phyloP scores from a whole-genome alignment of 1,140 invertebrate species.

The Liolophura sinensis region DNA sequence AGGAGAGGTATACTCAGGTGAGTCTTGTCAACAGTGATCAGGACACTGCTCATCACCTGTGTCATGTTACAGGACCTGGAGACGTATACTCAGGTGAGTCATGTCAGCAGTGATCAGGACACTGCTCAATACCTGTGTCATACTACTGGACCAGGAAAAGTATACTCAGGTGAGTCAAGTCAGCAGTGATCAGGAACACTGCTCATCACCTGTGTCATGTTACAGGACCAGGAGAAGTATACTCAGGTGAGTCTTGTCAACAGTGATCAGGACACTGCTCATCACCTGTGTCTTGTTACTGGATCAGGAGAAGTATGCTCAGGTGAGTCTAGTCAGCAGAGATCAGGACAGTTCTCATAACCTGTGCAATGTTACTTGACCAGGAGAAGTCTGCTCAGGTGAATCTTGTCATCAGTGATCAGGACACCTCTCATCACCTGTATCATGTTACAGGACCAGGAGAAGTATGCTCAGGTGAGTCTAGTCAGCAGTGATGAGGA shows the following conservation, averaged over 20 bases:
- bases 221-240: conserved; percentile 67
- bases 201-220: not conserved
- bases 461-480: too few species aligned
- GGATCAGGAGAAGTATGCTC: conserved; percentile 78
- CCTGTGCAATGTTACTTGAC: conserved; percentile 75
- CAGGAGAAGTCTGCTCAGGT: conserved; percentile 81
- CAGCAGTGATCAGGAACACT: not conserved
- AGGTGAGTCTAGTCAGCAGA: conserved; percentile 43
- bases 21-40: too few species aligned
- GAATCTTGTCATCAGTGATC: too few species aligned
- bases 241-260: conserved; percentile 68
- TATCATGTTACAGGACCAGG: too few species aligned
- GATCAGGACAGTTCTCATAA: too few species aligned
- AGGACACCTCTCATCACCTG: too few species aligned
- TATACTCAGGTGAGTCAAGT: conserved; percentile 68
- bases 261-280: conserved; percentile 70
- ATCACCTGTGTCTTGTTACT: conserved; percentile 80
- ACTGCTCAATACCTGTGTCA: conserved; percentile 77
- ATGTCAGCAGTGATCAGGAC: too few species aligned
- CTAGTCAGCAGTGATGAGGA: too few species aligned
- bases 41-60: too few species aligned
- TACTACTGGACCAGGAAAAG: conserved; percentile 74
- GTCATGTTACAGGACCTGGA: too few species aligned
- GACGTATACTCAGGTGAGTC: too few species aligned
- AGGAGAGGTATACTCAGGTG: conserved; percentile 81